Evolutionary conservation across 2,888 invertebrate genomes (phyloP), one percentile per base, ranked within the genome.

Genomic region (Lepidocyrtinus sp.): DNA sequence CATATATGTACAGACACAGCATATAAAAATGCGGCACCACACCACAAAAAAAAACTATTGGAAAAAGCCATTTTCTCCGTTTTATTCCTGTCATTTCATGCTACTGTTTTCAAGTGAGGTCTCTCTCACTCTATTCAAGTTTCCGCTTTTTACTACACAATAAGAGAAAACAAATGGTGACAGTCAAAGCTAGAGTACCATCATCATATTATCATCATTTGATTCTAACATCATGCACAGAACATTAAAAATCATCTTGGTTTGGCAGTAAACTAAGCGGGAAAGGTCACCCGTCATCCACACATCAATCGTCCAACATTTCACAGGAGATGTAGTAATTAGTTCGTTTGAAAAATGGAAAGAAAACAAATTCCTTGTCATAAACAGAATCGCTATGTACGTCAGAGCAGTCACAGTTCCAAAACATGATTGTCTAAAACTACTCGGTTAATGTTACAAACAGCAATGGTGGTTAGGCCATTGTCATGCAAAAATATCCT

Each of bases 221-320:
- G 7, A 59, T 59, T 21, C 21, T n/a, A n/a, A 59, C 3, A 59
- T 59, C 59, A 59, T 59, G 59, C 59, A 59, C 2, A 21, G 59
- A 21, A 59, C 59, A 59, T 59, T 59, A 21, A n/a, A 59, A 59
- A 59, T n/a, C 19, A 36, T 21, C 12, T 21, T 59, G 1, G 19
- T 21, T 19, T 59, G 59, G 50, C 50, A n/a, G 12, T 50, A 50
- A 50, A 50, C 59, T 21, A 59, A 59, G 36, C 46, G 46, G 70
- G 55, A 76, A 76, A 76, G 75, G 75, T 76, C 75, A 76, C 62
- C 69, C 69, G 75, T 75, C 75, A 69, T 50, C 46, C 50, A 22
- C 69, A 36, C 27, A 76, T 76, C 75, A 69, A 69, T 76, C 75
- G 64, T 25, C 73, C 64, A 50, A 12, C 46, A 21, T n/a, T 59